These are phyloP conservation scores for Lysandra coridon DNA, from an alignment of 2,888 invertebrate genomes.

Conservation along the genomic window DNA sequence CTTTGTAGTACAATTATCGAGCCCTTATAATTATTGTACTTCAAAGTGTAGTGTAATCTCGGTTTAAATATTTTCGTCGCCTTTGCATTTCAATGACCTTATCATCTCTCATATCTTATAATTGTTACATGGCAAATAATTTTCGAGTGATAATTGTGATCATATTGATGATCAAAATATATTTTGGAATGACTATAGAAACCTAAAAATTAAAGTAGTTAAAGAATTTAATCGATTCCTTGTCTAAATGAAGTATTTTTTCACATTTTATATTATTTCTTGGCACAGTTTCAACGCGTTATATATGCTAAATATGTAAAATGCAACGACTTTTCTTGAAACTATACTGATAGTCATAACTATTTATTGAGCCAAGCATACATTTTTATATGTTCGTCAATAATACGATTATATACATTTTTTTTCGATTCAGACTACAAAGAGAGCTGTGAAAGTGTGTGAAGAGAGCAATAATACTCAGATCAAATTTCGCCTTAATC, in stretches of 20 bases:
- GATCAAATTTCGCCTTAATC: background rate
- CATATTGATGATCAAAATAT: background rate
- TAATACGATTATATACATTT: background rate
- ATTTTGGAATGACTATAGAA: slow-evolving; percentile 13
- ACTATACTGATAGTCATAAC: background rate
- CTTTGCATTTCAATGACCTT: background rate
- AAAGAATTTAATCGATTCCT: background rate
- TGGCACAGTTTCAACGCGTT: slow-evolving; percentile 5
- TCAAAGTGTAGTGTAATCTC: background rate
- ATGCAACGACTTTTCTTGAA: background rate
- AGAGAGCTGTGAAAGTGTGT: background rate
- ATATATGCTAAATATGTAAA: background rate
- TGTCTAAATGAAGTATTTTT: background rate
- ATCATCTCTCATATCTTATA: background rate
- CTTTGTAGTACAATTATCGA: background rate
- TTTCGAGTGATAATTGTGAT: background rate
- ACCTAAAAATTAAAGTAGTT: background rate
- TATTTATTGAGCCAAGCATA: background rate
- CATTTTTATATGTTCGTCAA: background rate
- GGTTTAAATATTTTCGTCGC: background rate
- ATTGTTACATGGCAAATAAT: background rate
- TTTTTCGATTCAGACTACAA: background rate
- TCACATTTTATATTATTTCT: slow-evolving; percentile 11
- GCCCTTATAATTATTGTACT: background rate
- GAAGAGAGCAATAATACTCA: background rate